Conservation (phyloP, 2,888 invertebrate genomes). For the Podabrus alpinus region DNA sequence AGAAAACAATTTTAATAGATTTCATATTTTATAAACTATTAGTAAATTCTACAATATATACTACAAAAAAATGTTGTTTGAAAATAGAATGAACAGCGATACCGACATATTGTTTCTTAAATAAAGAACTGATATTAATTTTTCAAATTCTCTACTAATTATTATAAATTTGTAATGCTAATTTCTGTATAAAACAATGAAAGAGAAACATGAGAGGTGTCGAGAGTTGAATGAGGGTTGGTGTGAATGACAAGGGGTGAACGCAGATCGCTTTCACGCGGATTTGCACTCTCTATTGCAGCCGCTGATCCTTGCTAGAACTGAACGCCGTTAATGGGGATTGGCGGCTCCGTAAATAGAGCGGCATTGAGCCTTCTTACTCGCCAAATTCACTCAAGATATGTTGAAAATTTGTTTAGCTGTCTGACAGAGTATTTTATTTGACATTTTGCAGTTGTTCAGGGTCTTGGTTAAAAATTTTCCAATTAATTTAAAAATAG, state of each 20-base stretch:
- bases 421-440: constrained; percentile 26
- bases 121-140: neutral
- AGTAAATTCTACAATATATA: neutral
- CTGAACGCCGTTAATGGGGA: constrained; percentile 54
- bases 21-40: neutral
- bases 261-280: constrained; percentile 52
- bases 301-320: constrained; percentile 49
- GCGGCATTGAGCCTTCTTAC: constrained; percentile 55
- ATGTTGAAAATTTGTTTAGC: constrained; percentile 30
- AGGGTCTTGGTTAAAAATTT: constrained; percentile 11
- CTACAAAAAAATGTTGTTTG: too few relatives aligned
- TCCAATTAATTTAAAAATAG: neutral
- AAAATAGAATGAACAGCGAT: neutral
- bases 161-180: constrained; percentile 11
- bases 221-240: constrained; percentile 32
- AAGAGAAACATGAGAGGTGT: constrained; percentile 20
- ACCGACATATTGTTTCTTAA: neutral
- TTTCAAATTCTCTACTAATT: neutral
- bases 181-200: constrained; percentile 16
- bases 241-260: constrained; percentile 42
- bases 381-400: constrained; percentile 32
- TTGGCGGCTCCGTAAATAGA: constrained; percentile 57
- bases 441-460: constrained; percentile 21
- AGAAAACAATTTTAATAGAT: neutral
- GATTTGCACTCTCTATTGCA: constrained; percentile 49